phyloP scores from a whole-genome alignment of 2,797 vertebrate genomes.

The Etheostoma perlongum region DNA sequence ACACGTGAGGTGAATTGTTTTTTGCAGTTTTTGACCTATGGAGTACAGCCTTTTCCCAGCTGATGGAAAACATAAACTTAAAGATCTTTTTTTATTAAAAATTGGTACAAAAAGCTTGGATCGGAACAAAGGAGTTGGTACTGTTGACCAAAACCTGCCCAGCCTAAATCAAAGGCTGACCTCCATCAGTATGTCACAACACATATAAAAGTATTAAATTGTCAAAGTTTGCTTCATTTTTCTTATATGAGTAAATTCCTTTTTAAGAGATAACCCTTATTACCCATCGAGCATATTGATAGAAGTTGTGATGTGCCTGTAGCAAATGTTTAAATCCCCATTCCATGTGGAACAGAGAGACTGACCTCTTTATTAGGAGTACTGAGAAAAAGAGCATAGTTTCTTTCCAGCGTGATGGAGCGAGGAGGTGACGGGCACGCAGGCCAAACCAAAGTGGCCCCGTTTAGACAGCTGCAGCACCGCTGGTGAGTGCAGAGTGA shows the following conservation, averaged over 20 bases:
- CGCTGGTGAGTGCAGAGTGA: constrained; percentile 85
- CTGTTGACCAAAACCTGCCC: constrained; percentile 3
- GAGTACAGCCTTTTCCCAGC: neutral
- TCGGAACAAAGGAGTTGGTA: neutral
- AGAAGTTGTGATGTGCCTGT: constrained; percentile 5
- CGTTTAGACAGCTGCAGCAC: constrained; percentile 88
- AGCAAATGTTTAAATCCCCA: constrained; percentile 15
- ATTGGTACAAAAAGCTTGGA: neutral
- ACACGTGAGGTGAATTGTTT: constrained; percentile 1
- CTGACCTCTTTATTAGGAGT: constrained; percentile 27
- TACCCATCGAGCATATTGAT: constrained; percentile 1
- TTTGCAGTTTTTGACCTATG: constrained; percentile 20
- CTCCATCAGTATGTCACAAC: neutral
- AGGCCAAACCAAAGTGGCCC: constrained; percentile 88
- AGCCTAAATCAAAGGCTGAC: constrained; percentile 6
- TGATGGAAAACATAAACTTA: neutral
- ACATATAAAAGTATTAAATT: constrained; percentile 1
- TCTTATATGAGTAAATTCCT: neutral
- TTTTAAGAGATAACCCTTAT: constrained; percentile 4
- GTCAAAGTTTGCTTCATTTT: constrained; percentile 16
- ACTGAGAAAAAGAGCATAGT: constrained; percentile 9
- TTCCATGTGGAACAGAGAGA: constrained; percentile 15
- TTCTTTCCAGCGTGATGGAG: constrained; percentile 86
- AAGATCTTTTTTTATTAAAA: constrained; percentile 18
- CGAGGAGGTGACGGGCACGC: constrained; percentile 84